These are phyloP conservation scores for Bhutanitis thaidina DNA, from an alignment of 2,888 invertebrate species.

Conservation along the genomic window DNA sequence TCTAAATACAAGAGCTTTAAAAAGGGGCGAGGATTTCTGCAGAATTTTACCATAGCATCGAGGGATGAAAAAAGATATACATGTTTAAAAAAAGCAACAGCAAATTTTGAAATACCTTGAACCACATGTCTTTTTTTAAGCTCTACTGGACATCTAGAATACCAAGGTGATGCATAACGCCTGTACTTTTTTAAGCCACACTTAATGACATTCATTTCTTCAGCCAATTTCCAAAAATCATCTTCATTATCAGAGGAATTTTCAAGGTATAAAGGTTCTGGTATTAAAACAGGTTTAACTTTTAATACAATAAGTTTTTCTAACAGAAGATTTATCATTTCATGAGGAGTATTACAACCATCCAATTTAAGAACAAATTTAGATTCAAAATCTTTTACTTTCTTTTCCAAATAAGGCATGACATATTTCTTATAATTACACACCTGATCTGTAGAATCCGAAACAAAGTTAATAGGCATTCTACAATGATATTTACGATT, in stretches of 20 bases:
- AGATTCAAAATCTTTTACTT: slow-evolving; percentile 73
- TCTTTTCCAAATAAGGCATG: slow-evolving; percentile 66
- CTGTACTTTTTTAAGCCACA: slow-evolving; percentile 47
- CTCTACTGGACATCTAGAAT: slow-evolving; percentile 82
- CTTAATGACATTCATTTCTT: slow-evolving; percentile 44
- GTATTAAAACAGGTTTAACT: slow-evolving; percentile 53
- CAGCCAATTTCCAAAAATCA: slow-evolving; percentile 61
- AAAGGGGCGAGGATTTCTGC: slow-evolving; percentile 81
- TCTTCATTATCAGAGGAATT: slow-evolving; percentile 55
- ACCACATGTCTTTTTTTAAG: slow-evolving; percentile 73
- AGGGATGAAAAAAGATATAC: slow-evolving; percentile 80
- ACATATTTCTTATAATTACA: slow-evolving; percentile 70
- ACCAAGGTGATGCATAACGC: slow-evolving; percentile 77
- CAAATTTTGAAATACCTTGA: slow-evolving; percentile 74
- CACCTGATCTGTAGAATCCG: slow-evolving; percentile 64
- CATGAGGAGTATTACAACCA: slow-evolving; percentile 64
- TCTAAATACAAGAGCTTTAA: slow-evolving; percentile 78
- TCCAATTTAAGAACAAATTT: slow-evolving; percentile 80
- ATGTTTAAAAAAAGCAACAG: slow-evolving; percentile 81
- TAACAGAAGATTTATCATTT: slow-evolving; percentile 72
- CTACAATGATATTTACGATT: slow-evolving; percentile 68
- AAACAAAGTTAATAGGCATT: slow-evolving; percentile 64
- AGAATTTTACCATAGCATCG: slow-evolving; percentile 73
- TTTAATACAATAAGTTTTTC: slow-evolving; percentile 54
- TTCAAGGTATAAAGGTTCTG: slow-evolving; percentile 59